These are phyloP conservation scores for Vombatus ursinus DNA, from an alignment of 2,113 vertebrate species.

Conservation along the genomic window DNA sequence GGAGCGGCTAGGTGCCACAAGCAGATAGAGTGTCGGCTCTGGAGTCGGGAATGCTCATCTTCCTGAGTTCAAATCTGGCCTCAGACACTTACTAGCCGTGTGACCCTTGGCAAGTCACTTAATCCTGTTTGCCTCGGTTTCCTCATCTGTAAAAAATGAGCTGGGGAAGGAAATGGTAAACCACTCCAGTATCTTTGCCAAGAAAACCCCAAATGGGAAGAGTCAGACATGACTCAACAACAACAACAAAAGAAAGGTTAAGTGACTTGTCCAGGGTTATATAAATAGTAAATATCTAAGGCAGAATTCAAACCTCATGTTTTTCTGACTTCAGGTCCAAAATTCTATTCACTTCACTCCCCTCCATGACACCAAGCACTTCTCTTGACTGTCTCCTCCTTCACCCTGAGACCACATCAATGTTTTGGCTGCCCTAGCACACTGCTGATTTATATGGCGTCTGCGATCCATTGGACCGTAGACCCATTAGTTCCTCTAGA, in stretches of 20 bases:
- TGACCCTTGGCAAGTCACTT: not conserved
- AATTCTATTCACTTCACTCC: not conserved
- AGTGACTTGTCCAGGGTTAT: not conserved
- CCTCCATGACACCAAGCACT: not conserved
- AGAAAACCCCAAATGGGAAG: not conserved
- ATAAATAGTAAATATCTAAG: not conserved
- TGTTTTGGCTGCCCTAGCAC: not conserved
- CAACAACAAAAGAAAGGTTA: not conserved
- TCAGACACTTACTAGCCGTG: not conserved
- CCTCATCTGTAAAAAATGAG: not conserved
- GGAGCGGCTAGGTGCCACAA: no score
- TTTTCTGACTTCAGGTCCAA: not conserved
- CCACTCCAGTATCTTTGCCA: not conserved
- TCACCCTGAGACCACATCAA: not conserved
- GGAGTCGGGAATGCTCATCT: not conserved
- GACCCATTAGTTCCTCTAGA: not conserved
- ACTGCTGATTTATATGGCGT: not conserved
- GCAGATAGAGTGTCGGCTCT: no score
- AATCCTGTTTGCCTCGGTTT: no score
- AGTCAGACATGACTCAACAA: not conserved
- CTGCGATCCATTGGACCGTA: not conserved
- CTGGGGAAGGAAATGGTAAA: not conserved
- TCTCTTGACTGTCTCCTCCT: not conserved
- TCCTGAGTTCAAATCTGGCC: not conserved
- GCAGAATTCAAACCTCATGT: not conserved